Evolutionary conservation across 2,797 vertebrate genomes (phyloP), one percentile per base, ranked within the genome.

Genomic region (Tolypeutes matacus): DNA sequence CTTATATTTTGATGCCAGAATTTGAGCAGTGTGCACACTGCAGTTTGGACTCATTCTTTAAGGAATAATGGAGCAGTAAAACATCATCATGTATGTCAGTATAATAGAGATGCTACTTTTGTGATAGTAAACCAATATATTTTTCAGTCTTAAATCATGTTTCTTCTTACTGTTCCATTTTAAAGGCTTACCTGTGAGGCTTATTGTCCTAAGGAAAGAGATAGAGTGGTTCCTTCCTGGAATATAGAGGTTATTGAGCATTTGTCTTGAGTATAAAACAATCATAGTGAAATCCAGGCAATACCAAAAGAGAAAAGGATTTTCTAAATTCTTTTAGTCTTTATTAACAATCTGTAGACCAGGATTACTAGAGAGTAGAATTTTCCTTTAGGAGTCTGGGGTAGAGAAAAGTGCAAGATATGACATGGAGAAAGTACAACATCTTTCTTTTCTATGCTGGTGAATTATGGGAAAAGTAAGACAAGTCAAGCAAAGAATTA

Each of bases 81-180:
- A 34, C 29, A 60, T 78, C 65, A 64, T 80, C 73, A 70, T 60
- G 42, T 62, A 80, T n/a, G 64, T 31, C 27, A 49, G 36, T 65
- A 31, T 81, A 81, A 82, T 14, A 73, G 49, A 34, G 49, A 67
- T 69, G 72, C n/a, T 77, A 60, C 67, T 88, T 87, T 77, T 77
- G 51, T 86, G 72, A 83, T 89, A 83, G 39, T 72, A 86, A 93
- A 86, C 18, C 64, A 81, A 82, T 80, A 27, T 86, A 77, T 81
- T 84, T 95, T 85, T 78, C 78, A 93, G 39, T 10, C 39, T 86
- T 51, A 67, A 89, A 83, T 76, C 49, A 46, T 36, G 23, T 76
- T 76, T 87, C 65, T 42, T 90, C 84, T 96, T 60, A 90, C 31
- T 49, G 81, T 95, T 88, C 56, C 46, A 82, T 72, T 93, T 90